A percentile compares a stretch with the other conserved stretches of the same genome.
phyloP scores from a whole-genome alignment of 2,113 vertebrate genomes.

The Anser cygnoides region DNA sequence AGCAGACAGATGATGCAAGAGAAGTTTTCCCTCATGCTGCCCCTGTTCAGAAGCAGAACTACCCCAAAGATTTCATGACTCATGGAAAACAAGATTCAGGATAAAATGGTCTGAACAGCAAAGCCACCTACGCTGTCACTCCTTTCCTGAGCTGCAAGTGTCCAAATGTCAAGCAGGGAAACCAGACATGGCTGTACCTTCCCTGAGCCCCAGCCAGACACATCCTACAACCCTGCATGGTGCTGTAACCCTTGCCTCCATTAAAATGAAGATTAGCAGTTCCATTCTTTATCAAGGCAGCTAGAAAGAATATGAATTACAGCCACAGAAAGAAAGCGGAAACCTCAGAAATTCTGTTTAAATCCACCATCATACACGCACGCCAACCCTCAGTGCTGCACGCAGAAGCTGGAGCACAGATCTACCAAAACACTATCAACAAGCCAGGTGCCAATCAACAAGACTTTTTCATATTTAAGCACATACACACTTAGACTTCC shows the following conservation, averaged over 20 bases:
- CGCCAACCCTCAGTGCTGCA: neutral
- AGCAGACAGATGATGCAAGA: neutral
- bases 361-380: neutral
- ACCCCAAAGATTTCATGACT: neutral
- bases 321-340: neutral
- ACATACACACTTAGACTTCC: neutral
- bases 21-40: neutral
- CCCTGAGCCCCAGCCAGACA: neutral
- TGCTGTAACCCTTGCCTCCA: rapidly evolving
- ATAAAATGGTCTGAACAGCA: neutral
- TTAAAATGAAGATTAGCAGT: neutral
- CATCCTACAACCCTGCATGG: neutral
- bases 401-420: neutral
- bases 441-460: neutral
- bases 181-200: neutral
- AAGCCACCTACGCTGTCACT: neutral
- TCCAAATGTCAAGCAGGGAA: neutral
- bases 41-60: neutral
- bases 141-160: neutral
- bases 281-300: neutral
- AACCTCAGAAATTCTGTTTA: neutral
- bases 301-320: neutral
- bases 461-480: neutral
- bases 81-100: neutral
- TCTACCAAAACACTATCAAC: neutral